phyloP scores from a whole-genome alignment of 2,888 invertebrate genomes.

The Bimastos eiseni region DNA sequence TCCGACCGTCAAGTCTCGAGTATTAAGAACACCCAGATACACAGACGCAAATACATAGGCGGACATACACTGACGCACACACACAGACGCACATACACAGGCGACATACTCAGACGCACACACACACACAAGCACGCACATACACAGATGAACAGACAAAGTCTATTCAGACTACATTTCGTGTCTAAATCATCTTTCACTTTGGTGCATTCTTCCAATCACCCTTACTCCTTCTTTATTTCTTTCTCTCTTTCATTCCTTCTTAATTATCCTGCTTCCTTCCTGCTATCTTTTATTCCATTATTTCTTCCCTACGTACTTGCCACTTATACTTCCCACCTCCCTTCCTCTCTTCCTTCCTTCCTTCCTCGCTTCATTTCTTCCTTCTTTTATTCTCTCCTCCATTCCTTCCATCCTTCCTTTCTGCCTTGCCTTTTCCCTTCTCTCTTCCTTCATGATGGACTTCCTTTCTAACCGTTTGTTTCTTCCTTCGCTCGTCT shows the following conservation, averaged over 20 bases:
- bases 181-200: not conserved
- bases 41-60: no score
- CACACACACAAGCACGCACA: no score
- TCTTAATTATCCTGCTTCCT: not conserved
- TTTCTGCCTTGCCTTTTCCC: not conserved
- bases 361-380: not conserved
- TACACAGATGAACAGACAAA: no score
- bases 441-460: not conserved
- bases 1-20: not conserved
- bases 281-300: no score
- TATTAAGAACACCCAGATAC: not conserved
- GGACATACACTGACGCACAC: no score
- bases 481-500: no score
- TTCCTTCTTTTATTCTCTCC: not conserved
- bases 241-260: not conserved
- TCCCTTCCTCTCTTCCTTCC: constrained; percentile 8
- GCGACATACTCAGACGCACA: no score
- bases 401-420: not conserved
- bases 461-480: no score
- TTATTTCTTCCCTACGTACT: no score
- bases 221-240: not conserved
- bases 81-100: no score
- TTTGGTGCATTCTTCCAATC: not conserved
- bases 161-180: not conserved
- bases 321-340: no score